Evolutionary conservation across 2,113 vertebrate species (phyloP).

Genomic region (Cryptomyrus ogoouensis): DNA sequence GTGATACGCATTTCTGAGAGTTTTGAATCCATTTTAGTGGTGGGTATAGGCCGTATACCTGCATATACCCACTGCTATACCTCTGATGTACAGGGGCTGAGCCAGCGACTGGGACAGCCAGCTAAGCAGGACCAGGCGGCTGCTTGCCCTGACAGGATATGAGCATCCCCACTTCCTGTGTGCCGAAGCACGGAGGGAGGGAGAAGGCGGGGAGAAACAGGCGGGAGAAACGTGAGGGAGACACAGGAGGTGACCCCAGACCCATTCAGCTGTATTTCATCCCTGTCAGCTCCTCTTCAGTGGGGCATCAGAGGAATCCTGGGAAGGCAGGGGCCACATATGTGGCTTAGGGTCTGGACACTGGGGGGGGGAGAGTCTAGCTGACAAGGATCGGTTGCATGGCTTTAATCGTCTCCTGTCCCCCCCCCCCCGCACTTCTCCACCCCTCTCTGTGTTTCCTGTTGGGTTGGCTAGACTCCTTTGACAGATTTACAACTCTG

Average conservation of each 20-base stretch:
- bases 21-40: not conserved
- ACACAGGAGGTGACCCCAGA: not conserved
- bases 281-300: not conserved
- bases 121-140: not conserved
- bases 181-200: not conserved
- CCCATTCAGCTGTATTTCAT: not conserved
- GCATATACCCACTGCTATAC: not conserved
- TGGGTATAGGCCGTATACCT: not conserved
- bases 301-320: slow-evolving; percentile 3
- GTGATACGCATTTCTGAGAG: not conserved
- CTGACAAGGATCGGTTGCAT: slow-evolving; percentile 52
- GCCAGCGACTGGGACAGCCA: not conserved
- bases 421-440: slow-evolving; percentile 28
- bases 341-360: not conserved
- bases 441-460: slow-evolving; percentile 57
- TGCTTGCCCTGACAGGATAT: not conserved
- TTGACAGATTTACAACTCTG: slow-evolving; percentile 69
- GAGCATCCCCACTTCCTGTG: not conserved
- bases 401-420: slow-evolving; percentile 42
- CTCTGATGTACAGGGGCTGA: not conserved
- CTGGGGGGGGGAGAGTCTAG: slow-evolving; percentile 29
- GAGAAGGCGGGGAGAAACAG: not conserved
- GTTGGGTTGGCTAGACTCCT: slow-evolving; percentile 68
- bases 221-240: not conserved
- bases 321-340: not conserved